Evolutionary conservation across 2,797 vertebrate genomes (phyloP).

Genomic region (Amblyopsis hoosieri): DNA sequence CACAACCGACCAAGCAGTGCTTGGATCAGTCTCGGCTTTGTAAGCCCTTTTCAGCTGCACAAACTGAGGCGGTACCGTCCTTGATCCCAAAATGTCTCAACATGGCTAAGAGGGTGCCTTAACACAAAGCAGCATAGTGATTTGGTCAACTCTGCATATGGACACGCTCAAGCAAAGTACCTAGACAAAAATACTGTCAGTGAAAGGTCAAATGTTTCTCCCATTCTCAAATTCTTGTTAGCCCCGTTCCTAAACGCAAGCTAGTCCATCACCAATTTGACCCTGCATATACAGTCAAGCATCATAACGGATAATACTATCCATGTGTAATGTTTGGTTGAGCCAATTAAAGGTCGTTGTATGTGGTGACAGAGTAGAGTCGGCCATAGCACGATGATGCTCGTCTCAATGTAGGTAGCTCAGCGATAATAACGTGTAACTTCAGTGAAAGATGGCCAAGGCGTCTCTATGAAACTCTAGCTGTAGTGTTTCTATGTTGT

Average conservation of each 20-base stretch:
- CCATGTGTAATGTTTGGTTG: too few relatives aligned
- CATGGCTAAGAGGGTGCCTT: not conserved
- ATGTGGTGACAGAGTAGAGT: too few relatives aligned
- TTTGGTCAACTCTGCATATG: too few relatives aligned
- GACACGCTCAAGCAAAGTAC: too few relatives aligned
- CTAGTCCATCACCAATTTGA: too few relatives aligned
- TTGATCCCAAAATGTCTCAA: not conserved
- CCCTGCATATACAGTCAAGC: too few relatives aligned
- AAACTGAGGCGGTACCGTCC: not conserved
- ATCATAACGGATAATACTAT: too few relatives aligned
- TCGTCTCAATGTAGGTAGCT: conserved; percentile 26
- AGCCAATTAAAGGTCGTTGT: too few relatives aligned
- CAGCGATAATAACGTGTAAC: conserved; percentile 6
- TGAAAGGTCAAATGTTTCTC: too few relatives aligned
- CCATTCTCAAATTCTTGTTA: too few relatives aligned
- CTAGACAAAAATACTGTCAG: too few relatives aligned
- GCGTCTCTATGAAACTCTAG: conserved; percentile 54
- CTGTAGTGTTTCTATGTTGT: conserved; percentile 39
- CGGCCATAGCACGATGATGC: not conserved
- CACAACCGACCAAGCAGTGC: not conserved
- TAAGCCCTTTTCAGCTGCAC: not conserved
- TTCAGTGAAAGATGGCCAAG: conserved; percentile 31
- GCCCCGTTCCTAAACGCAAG: too few relatives aligned
- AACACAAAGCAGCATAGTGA: not conserved
- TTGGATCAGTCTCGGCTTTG: not conserved